Evolutionary conservation across 2,113 vertebrate genomes (phyloP).

Genomic region (Riparia riparia): DNA sequence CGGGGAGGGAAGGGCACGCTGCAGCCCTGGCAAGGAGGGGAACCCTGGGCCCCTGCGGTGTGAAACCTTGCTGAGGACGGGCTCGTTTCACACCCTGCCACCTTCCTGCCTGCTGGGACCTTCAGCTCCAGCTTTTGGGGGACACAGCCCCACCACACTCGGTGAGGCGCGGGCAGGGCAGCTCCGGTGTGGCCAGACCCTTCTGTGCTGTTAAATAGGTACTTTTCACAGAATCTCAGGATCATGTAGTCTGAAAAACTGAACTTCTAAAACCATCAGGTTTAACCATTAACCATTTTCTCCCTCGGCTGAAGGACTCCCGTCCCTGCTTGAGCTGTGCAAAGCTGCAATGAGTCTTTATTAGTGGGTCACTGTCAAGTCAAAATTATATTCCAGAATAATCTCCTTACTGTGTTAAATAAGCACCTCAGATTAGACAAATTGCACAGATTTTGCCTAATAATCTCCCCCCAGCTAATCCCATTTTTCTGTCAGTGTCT

Average conservation of each 20-base stretch:
- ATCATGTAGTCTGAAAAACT: not conserved
- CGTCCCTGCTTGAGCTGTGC: rapidly evolving
- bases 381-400: slow-evolving; percentile 44
- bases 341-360: not conserved
- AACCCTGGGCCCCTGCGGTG: not conserved
- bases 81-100: rapidly evolving
- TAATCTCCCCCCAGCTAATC: slow-evolving; percentile 29
- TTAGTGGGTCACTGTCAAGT: slow-evolving; percentile 17
- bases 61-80: rapidly evolving
- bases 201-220: rapidly evolving
- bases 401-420: slow-evolving; percentile 53
- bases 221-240: not conserved
- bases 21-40: not conserved
- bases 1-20: not conserved
- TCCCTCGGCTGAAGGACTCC: rapidly evolving
- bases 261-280: not conserved
- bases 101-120: too few relatives aligned
- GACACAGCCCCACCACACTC: rapidly evolving
- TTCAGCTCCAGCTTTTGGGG: not conserved
- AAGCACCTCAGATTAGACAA: slow-evolving; percentile 54
- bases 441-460: slow-evolving; percentile 27
- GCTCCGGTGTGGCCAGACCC: not conserved
- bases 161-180: rapidly evolving
- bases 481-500: not conserved
- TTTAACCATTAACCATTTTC: not conserved